Conservation (phyloP, 2,797 vertebrate genomes). For the Amazona finschi region DNA sequence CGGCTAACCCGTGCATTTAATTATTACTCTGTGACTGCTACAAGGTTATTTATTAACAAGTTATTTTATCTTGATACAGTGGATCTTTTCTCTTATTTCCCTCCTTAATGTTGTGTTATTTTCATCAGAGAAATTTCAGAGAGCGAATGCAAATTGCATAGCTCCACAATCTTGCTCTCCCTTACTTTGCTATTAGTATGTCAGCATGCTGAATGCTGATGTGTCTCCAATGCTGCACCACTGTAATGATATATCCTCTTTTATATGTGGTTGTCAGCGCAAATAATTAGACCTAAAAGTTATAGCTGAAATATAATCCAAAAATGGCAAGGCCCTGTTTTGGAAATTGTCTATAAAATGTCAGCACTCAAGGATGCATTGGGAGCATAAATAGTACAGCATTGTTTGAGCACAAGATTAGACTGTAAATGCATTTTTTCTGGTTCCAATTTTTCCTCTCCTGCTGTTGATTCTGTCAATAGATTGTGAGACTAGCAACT, state of each 20-base stretch:
- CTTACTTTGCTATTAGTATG: slow-evolving; percentile 77
- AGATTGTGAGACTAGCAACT: slow-evolving; percentile 56
- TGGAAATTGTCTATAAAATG: slow-evolving; percentile 81
- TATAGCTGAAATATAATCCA: slow-evolving; percentile 81
- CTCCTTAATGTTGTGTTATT: slow-evolving; percentile 80
- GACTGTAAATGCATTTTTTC: slow-evolving; percentile 71
- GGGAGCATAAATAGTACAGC: slow-evolving; percentile 72
- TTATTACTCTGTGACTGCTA: slow-evolving; percentile 77
- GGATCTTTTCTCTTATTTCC: slow-evolving; percentile 71
- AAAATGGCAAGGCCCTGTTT: slow-evolving; percentile 79
- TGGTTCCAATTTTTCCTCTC: slow-evolving; percentile 62
- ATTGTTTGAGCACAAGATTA: slow-evolving; percentile 75
- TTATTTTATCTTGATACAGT: slow-evolving; percentile 79
- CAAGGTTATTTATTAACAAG: slow-evolving; percentile 83
- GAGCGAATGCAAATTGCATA: slow-evolving; percentile 77
- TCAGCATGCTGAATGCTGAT: slow-evolving; percentile 73
- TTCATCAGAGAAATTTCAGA: slow-evolving; percentile 80
- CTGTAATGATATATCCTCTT: slow-evolving; percentile 73
- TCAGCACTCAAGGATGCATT: slow-evolving; percentile 74
- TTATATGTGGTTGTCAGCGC: slow-evolving; percentile 77
- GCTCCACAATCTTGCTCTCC: slow-evolving; percentile 62
- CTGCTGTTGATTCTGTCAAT: slow-evolving; percentile 71
- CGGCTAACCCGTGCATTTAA: slow-evolving; percentile 79
- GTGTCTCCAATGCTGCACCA: slow-evolving; percentile 66
- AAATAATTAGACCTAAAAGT: slow-evolving; percentile 84